phyloP scores from a whole-genome alignment of 2,113 vertebrate genomes.

The Bubalus kerabau region DNA sequence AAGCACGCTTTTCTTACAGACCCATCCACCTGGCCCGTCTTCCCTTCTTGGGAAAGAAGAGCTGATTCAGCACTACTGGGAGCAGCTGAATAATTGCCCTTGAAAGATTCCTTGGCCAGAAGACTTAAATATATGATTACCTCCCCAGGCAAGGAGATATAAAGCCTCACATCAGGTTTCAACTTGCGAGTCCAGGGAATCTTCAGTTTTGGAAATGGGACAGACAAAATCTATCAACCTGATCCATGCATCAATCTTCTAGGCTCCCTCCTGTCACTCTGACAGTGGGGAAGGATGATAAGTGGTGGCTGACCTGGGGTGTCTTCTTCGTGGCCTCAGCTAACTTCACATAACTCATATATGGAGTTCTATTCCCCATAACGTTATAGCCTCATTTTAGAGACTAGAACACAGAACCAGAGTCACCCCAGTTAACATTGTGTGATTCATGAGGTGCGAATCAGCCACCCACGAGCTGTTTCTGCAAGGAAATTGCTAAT shows the following conservation, averaged over 20 bases:
- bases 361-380: background rate
- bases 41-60: background rate
- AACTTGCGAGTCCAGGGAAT: slow-evolving; percentile 21
- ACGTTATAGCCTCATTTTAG: background rate
- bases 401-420: background rate
- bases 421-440: background rate
- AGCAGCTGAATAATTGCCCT: background rate
- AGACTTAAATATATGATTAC: slow-evolving; percentile 26
- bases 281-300: background rate
- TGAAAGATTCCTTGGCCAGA: slow-evolving; percentile 30
- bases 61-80: background rate
- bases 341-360: background rate
- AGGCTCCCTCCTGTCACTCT: background rate
- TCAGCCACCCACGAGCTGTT: background rate
- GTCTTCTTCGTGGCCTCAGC: background rate
- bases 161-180: slow-evolving; percentile 36
- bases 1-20: background rate
- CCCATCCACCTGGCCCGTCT: background rate
- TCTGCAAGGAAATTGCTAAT: background rate
- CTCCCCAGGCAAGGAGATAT: background rate
- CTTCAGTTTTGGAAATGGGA: slow-evolving; percentile 20
- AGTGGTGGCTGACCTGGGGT: too few species aligned
- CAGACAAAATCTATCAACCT: background rate
- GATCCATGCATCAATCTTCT: background rate
- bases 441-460: background rate